Evolutionary conservation across 2,888 invertebrate species (phyloP).

Genomic region (Heteropelma amictum): DNA sequence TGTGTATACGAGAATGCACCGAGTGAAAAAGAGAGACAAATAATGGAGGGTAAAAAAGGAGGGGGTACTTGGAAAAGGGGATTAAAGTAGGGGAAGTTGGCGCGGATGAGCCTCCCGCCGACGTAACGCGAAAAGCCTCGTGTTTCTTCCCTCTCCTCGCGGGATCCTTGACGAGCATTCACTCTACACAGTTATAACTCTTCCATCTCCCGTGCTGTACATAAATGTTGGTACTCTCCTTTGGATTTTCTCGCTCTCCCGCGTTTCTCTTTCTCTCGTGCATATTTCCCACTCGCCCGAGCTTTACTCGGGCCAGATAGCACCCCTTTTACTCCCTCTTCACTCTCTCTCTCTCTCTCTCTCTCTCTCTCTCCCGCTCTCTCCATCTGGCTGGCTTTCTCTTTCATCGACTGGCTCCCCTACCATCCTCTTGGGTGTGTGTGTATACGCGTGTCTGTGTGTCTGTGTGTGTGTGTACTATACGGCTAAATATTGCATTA

Average conservation of each 20-base stretch:
- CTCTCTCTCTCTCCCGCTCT: constrained; percentile 38
- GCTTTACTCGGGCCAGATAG: constrained; percentile 24
- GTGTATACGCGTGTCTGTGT: too few species aligned
- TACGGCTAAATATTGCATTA: constrained; percentile 78
- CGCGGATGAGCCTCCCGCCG: constrained; percentile 51
- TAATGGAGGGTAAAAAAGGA: constrained; percentile 1
- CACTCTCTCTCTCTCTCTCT: constrained; percentile 49
- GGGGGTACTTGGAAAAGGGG: constrained; percentile 17
- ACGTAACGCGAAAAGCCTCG: constrained; percentile 49
- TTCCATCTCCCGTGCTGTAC: constrained; percentile 34
- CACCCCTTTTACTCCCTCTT: constrained; percentile 54
- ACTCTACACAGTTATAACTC: constrained; percentile 57
- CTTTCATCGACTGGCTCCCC: constrained; percentile 53
- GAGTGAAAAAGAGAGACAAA: constrained; percentile 57
- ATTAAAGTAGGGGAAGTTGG: constrained; percentile 54
- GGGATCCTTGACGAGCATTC: constrained; percentile 57
- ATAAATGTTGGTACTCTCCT: constrained; percentile 36
- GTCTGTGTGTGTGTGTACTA: constrained; percentile 65
- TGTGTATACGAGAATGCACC: constrained; percentile 46
- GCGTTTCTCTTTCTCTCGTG: constrained; percentile 8
- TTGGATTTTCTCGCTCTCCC: constrained; percentile 31
- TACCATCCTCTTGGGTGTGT: constrained; percentile 52
- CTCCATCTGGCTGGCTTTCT: constrained; percentile 45
- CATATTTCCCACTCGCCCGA: constrained; percentile 48
- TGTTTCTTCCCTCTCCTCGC: constrained; percentile 45